Base-by-base conservation (phyloP, 2,113 vertebrate genomes). In the Sitta europaea region DNA sequence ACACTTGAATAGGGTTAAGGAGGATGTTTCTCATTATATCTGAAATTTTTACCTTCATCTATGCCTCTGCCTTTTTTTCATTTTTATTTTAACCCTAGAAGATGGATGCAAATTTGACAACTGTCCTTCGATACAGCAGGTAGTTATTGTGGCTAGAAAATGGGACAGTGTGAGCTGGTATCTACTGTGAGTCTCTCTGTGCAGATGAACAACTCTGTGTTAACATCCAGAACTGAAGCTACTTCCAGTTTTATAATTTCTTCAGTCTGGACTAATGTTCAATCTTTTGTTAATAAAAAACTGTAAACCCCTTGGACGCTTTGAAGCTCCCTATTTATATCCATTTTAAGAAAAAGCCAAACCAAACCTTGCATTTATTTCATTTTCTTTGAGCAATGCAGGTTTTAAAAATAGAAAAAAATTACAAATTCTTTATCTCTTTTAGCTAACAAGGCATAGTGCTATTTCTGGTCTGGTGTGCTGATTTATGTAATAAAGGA, bases 391-490 rank as follows among this genome's bases (percentile, higher is more conserved):
- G 24, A 82, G 42, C 20, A 72, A 40, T 29, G 43, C 36, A 75
- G n/a, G 38, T 85, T 87, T 89, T 53, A 77, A 94, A 95, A 87
- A 92, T 50, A 77, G 11, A 74, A 66, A 67, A 67, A 50, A 65
- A 43, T 70, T 89, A 53, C 21, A 70, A 91, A 50, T 87, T 80
- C 67, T 35, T 83, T 61, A n/a, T 54, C 58, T 84, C 45, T 91
- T 88, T 67, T 70, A 50, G 51, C 42, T 86, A 81, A 45, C n/a
- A 73, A 81, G 42, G 9, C 48, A 25, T 55, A 22, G 55, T 45
- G 31, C 81, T 96, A 86, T 93, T 95, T 93, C 81, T 89, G 50
- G 48, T 61, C 67, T 70, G 72, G 31, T 77, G 68, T 77, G 36
- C 65, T 81, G 77, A 88, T 95, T 81, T 92, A 38, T 57, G 38